phyloP scores from a whole-genome alignment of 2,888 invertebrate genomes.

The Dysmachus trigonus region DNA sequence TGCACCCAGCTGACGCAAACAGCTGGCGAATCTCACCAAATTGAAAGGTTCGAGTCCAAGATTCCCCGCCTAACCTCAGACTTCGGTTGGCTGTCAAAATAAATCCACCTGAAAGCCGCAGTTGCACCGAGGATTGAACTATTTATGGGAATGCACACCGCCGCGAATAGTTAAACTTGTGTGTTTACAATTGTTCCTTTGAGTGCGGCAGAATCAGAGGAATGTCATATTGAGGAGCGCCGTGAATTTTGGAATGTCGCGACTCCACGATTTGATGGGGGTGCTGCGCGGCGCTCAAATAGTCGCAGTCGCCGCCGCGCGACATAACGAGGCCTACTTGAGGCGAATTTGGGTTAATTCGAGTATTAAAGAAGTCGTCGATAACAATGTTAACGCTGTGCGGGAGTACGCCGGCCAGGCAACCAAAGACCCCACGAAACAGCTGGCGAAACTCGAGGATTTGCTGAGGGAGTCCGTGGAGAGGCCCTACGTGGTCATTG shows the following conservation, averaged over 20 bases:
- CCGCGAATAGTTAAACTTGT: not conserved
- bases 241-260: conserved; percentile 57
- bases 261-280: conserved; percentile 72
- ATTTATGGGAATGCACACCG: not conserved
- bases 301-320: conserved; percentile 73
- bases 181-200: not conserved
- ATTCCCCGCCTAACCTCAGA: not conserved
- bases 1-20: not conserved
- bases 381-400: conserved; percentile 54
- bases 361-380: conserved; percentile 68
- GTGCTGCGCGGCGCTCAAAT: conserved; percentile 75
- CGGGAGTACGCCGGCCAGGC: conserved; percentile 53
- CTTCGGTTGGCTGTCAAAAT: not conserved
- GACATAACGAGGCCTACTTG: conserved; percentile 71
- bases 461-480: conserved; percentile 70
- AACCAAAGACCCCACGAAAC: conserved; percentile 56
- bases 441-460: conserved; percentile 62
- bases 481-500: conserved; percentile 74
- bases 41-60: not conserved
- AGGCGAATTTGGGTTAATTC: conserved; percentile 76
- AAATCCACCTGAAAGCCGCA: not conserved
- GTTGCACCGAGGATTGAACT: not conserved
- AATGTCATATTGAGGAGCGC: not conserved
- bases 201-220: not conserved
- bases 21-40: not conserved